A percentile compares a stretch with the other conserved stretches of the same genome.
Evolutionary conservation across 2,113 vertebrate species (phyloP).

Genomic region (Addax nasomaculatus): DNA sequence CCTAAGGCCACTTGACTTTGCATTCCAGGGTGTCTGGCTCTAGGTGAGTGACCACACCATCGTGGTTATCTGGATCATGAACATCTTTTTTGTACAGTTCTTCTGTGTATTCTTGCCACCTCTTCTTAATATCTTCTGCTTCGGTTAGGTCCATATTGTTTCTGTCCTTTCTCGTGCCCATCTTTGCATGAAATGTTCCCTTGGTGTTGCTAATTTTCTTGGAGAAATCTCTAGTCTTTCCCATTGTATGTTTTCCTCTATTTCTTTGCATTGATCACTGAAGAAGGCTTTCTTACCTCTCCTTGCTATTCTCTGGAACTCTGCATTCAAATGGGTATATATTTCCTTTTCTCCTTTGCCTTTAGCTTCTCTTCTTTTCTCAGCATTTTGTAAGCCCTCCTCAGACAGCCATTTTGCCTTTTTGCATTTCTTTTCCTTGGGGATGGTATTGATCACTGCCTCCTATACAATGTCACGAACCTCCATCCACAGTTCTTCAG

Average conservation of each 20-base stretch:
- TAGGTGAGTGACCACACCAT: background rate
- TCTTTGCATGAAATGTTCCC: background rate
- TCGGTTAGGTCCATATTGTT: background rate
- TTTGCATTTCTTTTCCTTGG: background rate
- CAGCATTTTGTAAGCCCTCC: background rate
- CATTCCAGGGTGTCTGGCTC: background rate
- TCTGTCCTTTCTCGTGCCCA: background rate
- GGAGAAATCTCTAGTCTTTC: background rate
- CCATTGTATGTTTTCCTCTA: background rate
- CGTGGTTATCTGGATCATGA: background rate
- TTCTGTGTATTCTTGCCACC: background rate
- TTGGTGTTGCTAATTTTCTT: background rate
- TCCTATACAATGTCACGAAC: background rate
- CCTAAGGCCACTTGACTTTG: background rate
- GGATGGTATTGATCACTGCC: background rate
- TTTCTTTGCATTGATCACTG: background rate
- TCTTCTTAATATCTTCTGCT: background rate
- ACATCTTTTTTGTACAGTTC: background rate
- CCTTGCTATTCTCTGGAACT: background rate
- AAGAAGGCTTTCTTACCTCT: background rate
- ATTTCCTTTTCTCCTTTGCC: background rate
- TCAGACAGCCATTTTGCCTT: background rate
- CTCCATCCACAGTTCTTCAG: background rate
- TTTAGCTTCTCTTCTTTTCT: background rate
- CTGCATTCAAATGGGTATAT: background rate